Evolutionary conservation across 2,797 vertebrate species (phyloP).

Genomic region (Iguana delicatissima): DNA sequence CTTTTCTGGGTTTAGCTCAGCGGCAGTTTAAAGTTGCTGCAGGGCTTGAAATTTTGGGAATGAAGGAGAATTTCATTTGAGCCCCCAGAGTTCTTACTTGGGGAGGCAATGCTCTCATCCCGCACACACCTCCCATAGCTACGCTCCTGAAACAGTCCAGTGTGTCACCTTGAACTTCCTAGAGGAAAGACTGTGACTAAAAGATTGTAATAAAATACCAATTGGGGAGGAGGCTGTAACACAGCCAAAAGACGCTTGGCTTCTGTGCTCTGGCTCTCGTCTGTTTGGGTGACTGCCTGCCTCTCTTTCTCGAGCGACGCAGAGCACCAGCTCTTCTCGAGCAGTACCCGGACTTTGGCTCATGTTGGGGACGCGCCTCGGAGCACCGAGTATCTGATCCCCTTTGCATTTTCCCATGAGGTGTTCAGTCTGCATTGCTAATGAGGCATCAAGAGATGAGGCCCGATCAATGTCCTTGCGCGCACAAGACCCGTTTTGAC

Average conservation of each 20-base stretch:
- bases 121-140: too few species aligned
- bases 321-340: background rate
- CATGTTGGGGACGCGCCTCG: background rate
- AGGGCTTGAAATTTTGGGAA: too few species aligned
- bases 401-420: constrained; percentile 34
- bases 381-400: constrained; percentile 22
- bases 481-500: background rate
- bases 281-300: background rate
- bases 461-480: background rate
- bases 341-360: background rate
- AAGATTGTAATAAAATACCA: background rate
- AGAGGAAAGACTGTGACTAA: too few species aligned
- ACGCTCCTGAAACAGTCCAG: too few species aligned
- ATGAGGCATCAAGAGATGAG: constrained; percentile 35
- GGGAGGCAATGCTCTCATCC: too few species aligned
- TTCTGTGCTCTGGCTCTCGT: background rate
- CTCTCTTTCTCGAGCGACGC: background rate
- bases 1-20: too few species aligned
- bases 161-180: too few species aligned
- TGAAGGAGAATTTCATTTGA: too few species aligned
- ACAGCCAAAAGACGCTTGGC: background rate
- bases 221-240: background rate
- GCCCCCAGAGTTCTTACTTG: too few species aligned
- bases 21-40: too few species aligned
- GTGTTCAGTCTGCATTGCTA: constrained; percentile 29